A percentile compares a stretch with the other conserved stretches of the same genome.
Evolutionary conservation across 2,797 vertebrate genomes (phyloP).

Genomic region (Spinus olivaceus): DNA sequence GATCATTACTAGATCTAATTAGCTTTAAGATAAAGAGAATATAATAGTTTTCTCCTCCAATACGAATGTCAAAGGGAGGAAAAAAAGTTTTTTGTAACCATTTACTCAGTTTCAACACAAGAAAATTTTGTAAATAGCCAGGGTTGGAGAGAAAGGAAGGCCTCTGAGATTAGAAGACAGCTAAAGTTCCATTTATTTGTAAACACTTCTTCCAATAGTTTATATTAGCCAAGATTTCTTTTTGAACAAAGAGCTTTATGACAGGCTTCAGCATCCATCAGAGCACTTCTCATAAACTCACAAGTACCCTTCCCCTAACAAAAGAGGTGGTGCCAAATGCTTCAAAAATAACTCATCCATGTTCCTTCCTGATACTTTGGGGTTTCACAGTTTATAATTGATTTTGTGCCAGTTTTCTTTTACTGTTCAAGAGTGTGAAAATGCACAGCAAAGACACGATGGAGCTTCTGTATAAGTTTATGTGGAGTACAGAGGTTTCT

Average conservation of each 20-base stretch:
- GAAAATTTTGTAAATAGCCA: background rate
- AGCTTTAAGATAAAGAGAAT: conserved; percentile 10
- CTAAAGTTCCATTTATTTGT: background rate
- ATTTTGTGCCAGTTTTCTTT: background rate
- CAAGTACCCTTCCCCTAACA: background rate
- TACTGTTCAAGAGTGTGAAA: background rate
- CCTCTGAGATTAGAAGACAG: background rate
- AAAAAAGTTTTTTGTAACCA: background rate
- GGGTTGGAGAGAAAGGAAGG: background rate
- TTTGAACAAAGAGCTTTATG: background rate
- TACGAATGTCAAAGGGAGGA: background rate
- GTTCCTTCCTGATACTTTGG: background rate
- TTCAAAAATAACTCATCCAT: background rate
- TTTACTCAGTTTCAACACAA: background rate
- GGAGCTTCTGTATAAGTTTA: background rate
- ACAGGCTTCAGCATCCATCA: background rate
- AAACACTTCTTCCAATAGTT: background rate
- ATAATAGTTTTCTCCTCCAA: background rate
- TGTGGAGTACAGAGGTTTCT: background rate
- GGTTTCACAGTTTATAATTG: background rate
- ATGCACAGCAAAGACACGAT: rapidly evolving
- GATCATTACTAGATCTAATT: conserved; percentile 28
- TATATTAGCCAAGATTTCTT: background rate
- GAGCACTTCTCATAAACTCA: background rate
- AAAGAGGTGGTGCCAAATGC: background rate